Evolutionary conservation across 2,888 invertebrate species (phyloP).

Genomic region (Pterostichus niger): DNA sequence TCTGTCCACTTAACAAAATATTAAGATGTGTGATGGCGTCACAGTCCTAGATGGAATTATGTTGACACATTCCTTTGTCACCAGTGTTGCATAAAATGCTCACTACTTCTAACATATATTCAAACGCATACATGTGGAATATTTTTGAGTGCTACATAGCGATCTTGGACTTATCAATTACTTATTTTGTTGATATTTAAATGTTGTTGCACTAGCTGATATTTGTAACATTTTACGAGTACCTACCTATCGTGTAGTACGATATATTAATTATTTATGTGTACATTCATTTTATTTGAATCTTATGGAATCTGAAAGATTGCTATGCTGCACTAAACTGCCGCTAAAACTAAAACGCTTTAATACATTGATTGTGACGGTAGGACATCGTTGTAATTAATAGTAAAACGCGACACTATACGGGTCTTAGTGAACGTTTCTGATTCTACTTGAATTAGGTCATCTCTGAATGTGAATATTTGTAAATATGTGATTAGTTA

Average conservation of each 20-base stretch:
- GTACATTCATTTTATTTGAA: conserved; percentile 32
- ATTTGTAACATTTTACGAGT: conserved; percentile 47
- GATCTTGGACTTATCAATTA: conserved; percentile 46
- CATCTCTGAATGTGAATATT: conserved; percentile 77
- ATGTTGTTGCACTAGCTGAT: conserved; percentile 40
- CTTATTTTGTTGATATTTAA: conserved; percentile 55
- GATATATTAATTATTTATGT: conserved; percentile 21
- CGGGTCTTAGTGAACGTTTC: conserved; percentile 75
- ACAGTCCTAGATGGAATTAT: conserved; percentile 62
- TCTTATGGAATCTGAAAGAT: conserved; percentile 37
- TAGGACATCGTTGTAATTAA: conserved; percentile 65
- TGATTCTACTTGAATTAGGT: conserved; percentile 74
- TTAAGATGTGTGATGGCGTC: conserved; percentile 49
- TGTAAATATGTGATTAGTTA: conserved; percentile 77
- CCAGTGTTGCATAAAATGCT: conserved; percentile 64
- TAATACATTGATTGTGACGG: conserved; percentile 63
- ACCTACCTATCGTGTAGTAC: conserved; percentile 23
- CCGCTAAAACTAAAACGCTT: conserved; percentile 64
- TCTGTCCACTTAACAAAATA: conserved; percentile 53
- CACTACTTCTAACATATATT: conserved; percentile 62
- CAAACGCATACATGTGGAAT: conserved; percentile 63
- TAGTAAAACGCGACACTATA: conserved; percentile 74
- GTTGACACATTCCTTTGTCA: conserved; percentile 65
- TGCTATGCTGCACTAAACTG: conserved; percentile 63
- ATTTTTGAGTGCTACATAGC: conserved; percentile 63